phyloP scores from a whole-genome alignment of 2,888 invertebrate genomes.

The Pachydiplax longipennis region DNA sequence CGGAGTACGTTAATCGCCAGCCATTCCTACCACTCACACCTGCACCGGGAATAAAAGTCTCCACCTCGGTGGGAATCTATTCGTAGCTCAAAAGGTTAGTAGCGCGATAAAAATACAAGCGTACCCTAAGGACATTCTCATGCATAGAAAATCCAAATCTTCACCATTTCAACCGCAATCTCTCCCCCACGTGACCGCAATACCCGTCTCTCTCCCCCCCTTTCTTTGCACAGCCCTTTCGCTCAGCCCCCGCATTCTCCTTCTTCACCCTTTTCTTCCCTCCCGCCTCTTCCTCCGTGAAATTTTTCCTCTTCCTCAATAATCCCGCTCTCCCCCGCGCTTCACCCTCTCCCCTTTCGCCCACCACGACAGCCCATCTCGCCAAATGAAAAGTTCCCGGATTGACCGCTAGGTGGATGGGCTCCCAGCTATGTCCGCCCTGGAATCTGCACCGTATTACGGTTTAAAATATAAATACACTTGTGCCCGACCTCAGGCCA shows the following conservation, averaged over 20 bases:
- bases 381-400: constrained; percentile 34
- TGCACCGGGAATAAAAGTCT: too few relatives aligned
- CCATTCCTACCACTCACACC: too few relatives aligned
- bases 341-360: background rate
- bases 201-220: background rate
- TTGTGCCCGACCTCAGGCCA: constrained; percentile 35
- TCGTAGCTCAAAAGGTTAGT: background rate
- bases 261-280: background rate
- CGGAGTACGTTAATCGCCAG: too few relatives aligned
- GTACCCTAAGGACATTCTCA: background rate
- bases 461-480: constrained; percentile 44
- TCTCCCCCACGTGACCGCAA: background rate
- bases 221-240: background rate
- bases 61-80: background rate
- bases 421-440: constrained; percentile 36
- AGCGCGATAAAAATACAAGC: background rate
- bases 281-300: background rate
- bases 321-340: background rate
- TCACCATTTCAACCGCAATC: background rate
- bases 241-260: background rate
- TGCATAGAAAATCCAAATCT: constrained; percentile 1
- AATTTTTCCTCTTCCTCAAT: background rate
- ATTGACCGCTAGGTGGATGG: constrained; percentile 40
- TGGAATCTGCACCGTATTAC: constrained; percentile 44
- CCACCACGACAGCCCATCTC: constrained; percentile 13